Base-by-base conservation (phyloP, 64 coral and sea anemone species). In the Pocillopora damicornis region DNA sequence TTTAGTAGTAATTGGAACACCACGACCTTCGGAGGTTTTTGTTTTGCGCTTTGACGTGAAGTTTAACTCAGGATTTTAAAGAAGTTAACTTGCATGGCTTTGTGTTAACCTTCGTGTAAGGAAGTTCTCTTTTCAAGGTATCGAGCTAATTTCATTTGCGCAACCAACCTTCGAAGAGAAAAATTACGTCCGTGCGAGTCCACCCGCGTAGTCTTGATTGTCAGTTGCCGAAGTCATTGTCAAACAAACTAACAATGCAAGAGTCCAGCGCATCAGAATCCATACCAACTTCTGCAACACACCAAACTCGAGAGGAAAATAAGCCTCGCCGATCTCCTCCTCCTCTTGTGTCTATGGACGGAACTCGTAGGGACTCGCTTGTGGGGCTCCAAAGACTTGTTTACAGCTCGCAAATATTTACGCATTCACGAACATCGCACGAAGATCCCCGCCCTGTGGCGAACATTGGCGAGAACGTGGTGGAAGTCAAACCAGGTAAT, bases 361-460 rank as follows among this genome's bases (percentile, higher is more conserved):
- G 83, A 15, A 88, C 91, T 20, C 82, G 88, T 60, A 92, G 91
- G 84, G 94, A 90, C 60, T 97, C 94, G 13, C 74, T 97, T 30
- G 79, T 97, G 15, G 94, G 94, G 2, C 78, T 97, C 11, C 94
- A 93, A 65, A 59, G 94, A 82, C 91, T 97, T 63, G 94, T 97
- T 18, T 97, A 97, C 79, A 89, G 91, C 11, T 89, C 94, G 17
- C 94, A 92, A 77, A 91, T 97, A 66, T 93, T 97, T 62, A 83
- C 94, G 6, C 78, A 79, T 65, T 87, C 76, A 79, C 79, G 83
- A 87, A 56, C 75, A 11, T 51, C 75, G 30, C 86, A 78, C 74
- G 86, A 66, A 79, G 83, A 61, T 14, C n/a, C 35, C 37, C 69
- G 86, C 78, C 64, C 83, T 23, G 82, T 65, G 5, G 60, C 23